These are phyloP conservation scores for Chloroceryle inda DNA, from an alignment of 2,797 vertebrate genomes.

Conservation along the genomic window DNA sequence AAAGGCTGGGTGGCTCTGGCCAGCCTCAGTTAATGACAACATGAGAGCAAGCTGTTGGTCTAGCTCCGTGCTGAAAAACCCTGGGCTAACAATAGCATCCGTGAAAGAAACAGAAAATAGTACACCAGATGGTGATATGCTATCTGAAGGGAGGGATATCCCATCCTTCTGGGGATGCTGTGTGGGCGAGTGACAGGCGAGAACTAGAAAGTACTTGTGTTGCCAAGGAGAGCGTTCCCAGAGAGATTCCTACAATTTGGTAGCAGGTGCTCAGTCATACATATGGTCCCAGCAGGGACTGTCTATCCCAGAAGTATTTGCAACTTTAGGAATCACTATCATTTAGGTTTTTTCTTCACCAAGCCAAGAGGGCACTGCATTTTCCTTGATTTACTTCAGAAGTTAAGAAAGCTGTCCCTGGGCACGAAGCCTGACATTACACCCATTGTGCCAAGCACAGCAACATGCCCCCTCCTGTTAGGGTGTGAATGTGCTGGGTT, in stretches of 20 bases:
- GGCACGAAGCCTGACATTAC: neutral
- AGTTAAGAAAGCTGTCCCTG: neutral
- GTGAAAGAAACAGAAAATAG: neutral
- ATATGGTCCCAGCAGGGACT: neutral
- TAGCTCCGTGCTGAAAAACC: neutral
- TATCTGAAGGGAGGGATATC: conserved; percentile 58
- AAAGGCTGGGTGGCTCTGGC: neutral
- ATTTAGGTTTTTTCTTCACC: neutral
- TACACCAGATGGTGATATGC: conserved; percentile 5
- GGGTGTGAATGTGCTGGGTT: neutral
- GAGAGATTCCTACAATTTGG: neutral
- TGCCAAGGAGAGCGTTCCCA: conserved; percentile 17
- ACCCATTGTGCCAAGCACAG: neutral
- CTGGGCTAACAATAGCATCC: neutral
- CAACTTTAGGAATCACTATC: neutral
- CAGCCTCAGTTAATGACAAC: neutral
- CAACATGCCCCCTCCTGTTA: neutral
- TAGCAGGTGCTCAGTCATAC: neutral
- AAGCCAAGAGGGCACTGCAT: neutral
- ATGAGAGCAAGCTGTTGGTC: neutral
- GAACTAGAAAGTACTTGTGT: neutral
- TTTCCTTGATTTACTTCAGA: neutral
- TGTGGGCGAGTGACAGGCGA: conserved; percentile 23
- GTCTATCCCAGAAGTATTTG: neutral
- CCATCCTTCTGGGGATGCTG: conserved; percentile 21